These are phyloP conservation scores for Melanocharis versteri DNA, from an alignment of 2,113 vertebrate species.

Conservation along the genomic window DNA sequence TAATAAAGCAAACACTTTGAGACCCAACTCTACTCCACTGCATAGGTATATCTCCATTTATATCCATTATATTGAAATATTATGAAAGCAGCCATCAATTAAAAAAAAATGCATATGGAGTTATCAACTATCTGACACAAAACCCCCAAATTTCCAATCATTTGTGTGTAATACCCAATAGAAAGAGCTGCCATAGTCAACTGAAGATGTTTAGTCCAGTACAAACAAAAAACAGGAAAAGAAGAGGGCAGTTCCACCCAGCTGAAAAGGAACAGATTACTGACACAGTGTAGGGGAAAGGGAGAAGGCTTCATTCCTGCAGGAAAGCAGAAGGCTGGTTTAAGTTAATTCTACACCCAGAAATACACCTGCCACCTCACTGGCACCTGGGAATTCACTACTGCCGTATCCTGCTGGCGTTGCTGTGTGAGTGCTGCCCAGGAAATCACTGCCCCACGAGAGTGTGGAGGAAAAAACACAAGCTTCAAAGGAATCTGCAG, in stretches of 20 bases:
- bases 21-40: not conserved
- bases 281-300: not conserved
- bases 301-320: not conserved
- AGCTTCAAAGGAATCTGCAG: not conserved
- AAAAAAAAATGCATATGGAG: not conserved
- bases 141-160: rapidly evolving
- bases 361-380: not conserved
- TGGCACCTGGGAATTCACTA: not conserved
- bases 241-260: not conserved
- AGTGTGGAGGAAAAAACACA: not conserved
- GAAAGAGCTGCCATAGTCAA: not conserved
- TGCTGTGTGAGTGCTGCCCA: not conserved
- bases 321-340: not conserved
- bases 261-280: not conserved
- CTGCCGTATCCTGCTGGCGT: not conserved
- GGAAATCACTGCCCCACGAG: not conserved
- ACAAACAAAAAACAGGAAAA: not conserved
- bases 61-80: not conserved
- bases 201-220: not conserved
- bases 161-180: not conserved
- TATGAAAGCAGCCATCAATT: not conserved
- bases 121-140: not conserved
- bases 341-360: not conserved
- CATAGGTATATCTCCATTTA: not conserved
- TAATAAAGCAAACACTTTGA: not conserved